Evolutionary conservation across 2,888 invertebrate genomes (phyloP), one percentile per base, ranked within the genome.

Genomic region (Graphium colonna): DNA sequence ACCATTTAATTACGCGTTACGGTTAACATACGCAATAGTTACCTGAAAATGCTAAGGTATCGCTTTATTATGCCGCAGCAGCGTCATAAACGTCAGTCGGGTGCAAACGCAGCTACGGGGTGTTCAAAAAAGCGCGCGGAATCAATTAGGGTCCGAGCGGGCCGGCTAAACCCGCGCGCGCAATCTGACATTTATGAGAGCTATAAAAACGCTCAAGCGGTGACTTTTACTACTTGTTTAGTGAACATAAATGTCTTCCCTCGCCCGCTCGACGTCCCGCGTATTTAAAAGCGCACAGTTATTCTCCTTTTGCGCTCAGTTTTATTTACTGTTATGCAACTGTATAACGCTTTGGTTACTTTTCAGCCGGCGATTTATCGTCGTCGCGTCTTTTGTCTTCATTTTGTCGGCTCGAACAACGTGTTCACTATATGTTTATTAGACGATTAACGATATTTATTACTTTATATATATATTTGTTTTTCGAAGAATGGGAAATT

Each of bases 191-290:
- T 90, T 90, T 90, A 90, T 88, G 90, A 89, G 83, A 81, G 88
- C 87, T 85, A 89, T 90, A 90, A 90, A 90, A 89, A 90, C 90
- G 87, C 88, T 90, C 90, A 89, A 90, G 88, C 81, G 89, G 87
- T 88, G 90, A 90, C 90, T 90, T 90, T 90, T 90, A 90, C 90
- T 90, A 90, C 90, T 90, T 90, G 90, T 90, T 90, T 90, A 90
- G 90, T 88, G 90, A 87, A 90, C 90, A 90, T 90, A 90, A 90
- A 90, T 89, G 90, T 90, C 90, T 90, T 87, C 87, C 88, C 87
- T 75, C 86, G 82, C 87, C 82, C 78, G 83, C 77, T 82, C 79
- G 80, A 81, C 84, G 80, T 87, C 86, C 81, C 73, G 82, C 87
- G 87, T 88, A 89, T 89, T 89, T 88, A 89, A 88, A 89, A 88